Conservation (phyloP, 2,797 vertebrate species). For the Vultur gryphus region DNA sequence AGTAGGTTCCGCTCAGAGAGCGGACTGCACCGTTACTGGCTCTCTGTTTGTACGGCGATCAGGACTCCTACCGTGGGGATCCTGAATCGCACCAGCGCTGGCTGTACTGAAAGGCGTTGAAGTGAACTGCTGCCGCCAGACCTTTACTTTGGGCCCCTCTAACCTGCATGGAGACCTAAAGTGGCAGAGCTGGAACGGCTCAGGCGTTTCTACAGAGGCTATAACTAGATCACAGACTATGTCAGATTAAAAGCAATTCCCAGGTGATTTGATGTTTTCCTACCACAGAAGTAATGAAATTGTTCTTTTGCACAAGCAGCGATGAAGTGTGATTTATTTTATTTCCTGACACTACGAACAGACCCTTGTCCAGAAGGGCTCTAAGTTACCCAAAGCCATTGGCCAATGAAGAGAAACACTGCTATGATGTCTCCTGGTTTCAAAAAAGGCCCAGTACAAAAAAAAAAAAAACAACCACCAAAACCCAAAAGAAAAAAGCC, state of each 20-base stretch:
- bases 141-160: too few relatives aligned
- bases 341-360: accelerated
- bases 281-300: not conserved
- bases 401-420: not conserved
- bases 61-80: too few relatives aligned
- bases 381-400: not conserved
- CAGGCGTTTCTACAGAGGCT: not conserved
- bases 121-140: not conserved
- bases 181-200: not conserved
- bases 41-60: accelerated
- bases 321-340: accelerated
- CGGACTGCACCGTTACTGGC: not conserved
- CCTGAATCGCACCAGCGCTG: not conserved
- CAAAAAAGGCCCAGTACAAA: too few relatives aligned
- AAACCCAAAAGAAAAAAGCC: not conserved
- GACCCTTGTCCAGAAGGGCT: not conserved
- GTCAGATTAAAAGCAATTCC: not conserved
- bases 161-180: not conserved
- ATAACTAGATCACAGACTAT: too few relatives aligned
- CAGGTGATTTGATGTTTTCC: not conserved
- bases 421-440: not conserved
- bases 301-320: not conserved
- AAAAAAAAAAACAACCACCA: too few relatives aligned
- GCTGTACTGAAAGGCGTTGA: too few relatives aligned
- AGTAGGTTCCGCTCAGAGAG: not conserved